These are phyloP conservation scores for Rapana venosa DNA, from an alignment of 2,888 invertebrate genomes.

Conservation along the genomic window DNA sequence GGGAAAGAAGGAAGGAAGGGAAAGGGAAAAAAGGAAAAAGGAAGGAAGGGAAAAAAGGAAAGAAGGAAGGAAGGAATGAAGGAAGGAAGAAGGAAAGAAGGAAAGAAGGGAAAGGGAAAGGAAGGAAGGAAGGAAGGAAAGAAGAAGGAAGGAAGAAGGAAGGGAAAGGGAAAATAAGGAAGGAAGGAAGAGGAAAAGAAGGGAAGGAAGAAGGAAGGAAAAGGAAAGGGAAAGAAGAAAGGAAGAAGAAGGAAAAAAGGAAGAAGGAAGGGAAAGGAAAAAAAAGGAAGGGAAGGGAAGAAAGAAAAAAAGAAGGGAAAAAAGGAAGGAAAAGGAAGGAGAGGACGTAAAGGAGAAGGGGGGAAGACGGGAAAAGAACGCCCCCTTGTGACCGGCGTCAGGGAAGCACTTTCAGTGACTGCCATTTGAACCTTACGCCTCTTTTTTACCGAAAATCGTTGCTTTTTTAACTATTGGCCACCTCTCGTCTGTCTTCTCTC, in stretches of 20 bases:
- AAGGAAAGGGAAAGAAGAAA: neutral
- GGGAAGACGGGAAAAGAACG: too few relatives aligned
- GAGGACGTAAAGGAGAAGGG: too few relatives aligned
- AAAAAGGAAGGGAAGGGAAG: neutral
- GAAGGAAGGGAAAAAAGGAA: neutral
- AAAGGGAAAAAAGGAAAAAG: neutral
- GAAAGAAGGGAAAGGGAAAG: neutral
- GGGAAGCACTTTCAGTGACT: too few relatives aligned
- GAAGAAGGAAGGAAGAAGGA: neutral
- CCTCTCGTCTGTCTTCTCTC: too few relatives aligned
- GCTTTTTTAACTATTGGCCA: too few relatives aligned
- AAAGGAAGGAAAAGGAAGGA: neutral
- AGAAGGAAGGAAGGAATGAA: neutral
- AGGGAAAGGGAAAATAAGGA: too few relatives aligned
- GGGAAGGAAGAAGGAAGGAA: neutral
- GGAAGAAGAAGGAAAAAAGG: neutral
- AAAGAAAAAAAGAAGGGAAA: neutral
- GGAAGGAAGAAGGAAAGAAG: neutral
- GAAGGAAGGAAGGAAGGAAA: neutral
- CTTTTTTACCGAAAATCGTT: too few relatives aligned
- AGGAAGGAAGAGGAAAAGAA: too few relatives aligned
- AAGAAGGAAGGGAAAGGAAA: neutral
- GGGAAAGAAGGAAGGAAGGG: too few relatives aligned
- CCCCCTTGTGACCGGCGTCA: too few relatives aligned
- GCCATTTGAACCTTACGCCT: too few relatives aligned